A percentile compares a stretch with the other conserved stretches of the same genome.
phyloP scores from a whole-genome alignment of 2,888 invertebrate genomes.

The Metallyticus violacea region DNA sequence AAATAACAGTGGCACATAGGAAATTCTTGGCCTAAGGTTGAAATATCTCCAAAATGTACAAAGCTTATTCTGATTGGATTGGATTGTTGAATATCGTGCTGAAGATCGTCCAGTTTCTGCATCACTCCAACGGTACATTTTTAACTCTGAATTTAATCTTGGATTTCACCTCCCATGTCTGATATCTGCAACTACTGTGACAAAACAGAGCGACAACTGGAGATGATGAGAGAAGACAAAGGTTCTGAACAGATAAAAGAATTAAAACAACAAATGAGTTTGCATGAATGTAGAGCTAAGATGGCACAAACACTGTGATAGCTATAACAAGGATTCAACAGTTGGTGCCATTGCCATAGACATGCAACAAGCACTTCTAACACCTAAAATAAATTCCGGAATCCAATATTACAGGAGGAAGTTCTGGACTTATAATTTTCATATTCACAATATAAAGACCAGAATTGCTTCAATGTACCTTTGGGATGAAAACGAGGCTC shows the following conservation, averaged over 20 bases:
- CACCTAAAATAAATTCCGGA: no score
- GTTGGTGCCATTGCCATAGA: background rate
- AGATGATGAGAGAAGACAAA: background rate
- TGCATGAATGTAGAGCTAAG: conserved; percentile 2
- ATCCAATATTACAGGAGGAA: background rate
- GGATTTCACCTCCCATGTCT: background rate
- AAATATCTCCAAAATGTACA: conserved; percentile 1
- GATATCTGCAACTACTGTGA: background rate
- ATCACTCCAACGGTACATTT: background rate
- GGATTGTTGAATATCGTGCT: background rate
- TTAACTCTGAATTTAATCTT: background rate
- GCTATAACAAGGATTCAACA: background rate
- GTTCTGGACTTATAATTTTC: background rate
- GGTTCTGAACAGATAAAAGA: background rate
- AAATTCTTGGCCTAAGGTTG: background rate
- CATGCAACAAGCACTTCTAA: background rate
- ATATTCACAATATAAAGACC: background rate
- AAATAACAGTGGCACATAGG: no score
- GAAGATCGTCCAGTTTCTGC: background rate
- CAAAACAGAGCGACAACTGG: background rate
- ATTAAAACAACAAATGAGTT: background rate
- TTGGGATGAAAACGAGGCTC: background rate
- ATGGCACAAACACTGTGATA: background rate
- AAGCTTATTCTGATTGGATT: background rate
- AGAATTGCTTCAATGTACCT: background rate